Conservation (phyloP, 2,797 vertebrate species). For the Chelon labrosus region DNA sequence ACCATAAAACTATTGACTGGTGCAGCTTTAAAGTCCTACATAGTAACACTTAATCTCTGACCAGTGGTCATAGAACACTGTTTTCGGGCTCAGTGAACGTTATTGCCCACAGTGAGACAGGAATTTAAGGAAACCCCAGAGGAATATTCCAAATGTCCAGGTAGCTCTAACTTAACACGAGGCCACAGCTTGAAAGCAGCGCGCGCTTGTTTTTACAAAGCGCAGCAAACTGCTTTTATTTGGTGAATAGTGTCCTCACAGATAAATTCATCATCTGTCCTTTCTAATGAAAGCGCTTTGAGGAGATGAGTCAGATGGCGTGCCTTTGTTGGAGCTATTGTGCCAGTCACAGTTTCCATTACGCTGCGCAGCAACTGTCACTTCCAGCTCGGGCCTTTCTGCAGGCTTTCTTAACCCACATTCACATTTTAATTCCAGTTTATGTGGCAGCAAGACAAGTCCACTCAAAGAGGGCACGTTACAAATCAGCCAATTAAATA, state of each 20-base stretch:
- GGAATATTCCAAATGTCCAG: background rate
- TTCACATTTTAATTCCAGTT: constrained; percentile 19
- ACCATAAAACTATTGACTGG: background rate
- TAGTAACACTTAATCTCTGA: background rate
- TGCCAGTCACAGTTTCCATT: constrained; percentile 61
- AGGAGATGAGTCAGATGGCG: constrained; percentile 56
- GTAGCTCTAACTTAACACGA: background rate
- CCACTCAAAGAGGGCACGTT: constrained; percentile 16
- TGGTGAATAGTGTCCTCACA: background rate
- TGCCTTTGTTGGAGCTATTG: constrained; percentile 41
- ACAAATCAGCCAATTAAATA: background rate
- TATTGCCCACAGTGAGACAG: background rate
- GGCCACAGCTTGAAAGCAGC: background rate
- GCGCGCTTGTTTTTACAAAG: constrained; percentile 3
- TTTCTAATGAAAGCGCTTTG: constrained; percentile 28
- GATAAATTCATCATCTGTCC: constrained; percentile 32
- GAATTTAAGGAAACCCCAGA: background rate
- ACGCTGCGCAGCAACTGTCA: constrained; percentile 30
- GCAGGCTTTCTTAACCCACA: constrained; percentile 18
- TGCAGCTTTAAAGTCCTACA: background rate
- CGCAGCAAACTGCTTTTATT: background rate
- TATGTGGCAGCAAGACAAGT: background rate
- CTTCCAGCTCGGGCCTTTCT: constrained; percentile 20
- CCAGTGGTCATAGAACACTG: background rate
- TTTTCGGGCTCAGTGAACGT: background rate